A percentile compares a stretch with the other conserved stretches of the same genome.
These are phyloP conservation scores for Parnassius mnemosyne DNA, from an alignment of 2,888 invertebrate species.

Conservation along the genomic window DNA sequence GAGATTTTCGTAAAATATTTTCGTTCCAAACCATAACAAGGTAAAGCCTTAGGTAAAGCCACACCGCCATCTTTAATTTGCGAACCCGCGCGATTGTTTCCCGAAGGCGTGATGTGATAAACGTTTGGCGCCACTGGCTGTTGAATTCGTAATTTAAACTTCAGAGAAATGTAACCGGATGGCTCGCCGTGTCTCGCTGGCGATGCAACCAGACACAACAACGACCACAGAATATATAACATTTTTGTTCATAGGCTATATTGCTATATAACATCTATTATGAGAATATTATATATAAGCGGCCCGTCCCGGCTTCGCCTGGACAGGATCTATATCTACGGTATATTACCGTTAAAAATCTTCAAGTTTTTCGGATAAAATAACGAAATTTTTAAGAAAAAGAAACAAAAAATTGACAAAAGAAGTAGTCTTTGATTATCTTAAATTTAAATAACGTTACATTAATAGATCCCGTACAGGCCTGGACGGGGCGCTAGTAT, in stretches of 20 bases:
- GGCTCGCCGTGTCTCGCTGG: constrained; percentile 30
- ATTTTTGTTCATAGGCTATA: constrained; percentile 17
- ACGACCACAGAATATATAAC: constrained; percentile 29
- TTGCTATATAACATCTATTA: not conserved
- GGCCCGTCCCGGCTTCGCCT: no score
- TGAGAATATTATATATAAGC: no score
- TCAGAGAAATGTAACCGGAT: constrained; percentile 49
- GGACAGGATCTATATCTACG: no score
- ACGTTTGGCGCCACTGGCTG: constrained; percentile 38
- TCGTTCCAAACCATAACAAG: constrained; percentile 24
- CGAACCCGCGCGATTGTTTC: constrained; percentile 31
- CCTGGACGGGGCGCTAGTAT: no score
- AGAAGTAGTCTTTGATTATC: no score
- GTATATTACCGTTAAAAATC: no score
- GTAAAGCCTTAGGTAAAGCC: constrained; percentile 28
- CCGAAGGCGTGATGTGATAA: constrained; percentile 33
- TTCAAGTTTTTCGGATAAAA: no score
- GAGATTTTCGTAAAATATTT: constrained; percentile 14
- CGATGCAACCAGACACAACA: constrained; percentile 14
- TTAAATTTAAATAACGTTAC: no score
- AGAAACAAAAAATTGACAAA: no score
- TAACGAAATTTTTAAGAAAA: no score
- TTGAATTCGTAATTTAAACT: constrained; percentile 47
- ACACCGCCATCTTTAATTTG: constrained; percentile 30
- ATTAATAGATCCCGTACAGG: no score